A percentile compares a stretch with the other conserved stretches of the same genome.
phyloP scores from a whole-genome alignment of 2,797 vertebrate species.

The Acridotheres tristis region DNA sequence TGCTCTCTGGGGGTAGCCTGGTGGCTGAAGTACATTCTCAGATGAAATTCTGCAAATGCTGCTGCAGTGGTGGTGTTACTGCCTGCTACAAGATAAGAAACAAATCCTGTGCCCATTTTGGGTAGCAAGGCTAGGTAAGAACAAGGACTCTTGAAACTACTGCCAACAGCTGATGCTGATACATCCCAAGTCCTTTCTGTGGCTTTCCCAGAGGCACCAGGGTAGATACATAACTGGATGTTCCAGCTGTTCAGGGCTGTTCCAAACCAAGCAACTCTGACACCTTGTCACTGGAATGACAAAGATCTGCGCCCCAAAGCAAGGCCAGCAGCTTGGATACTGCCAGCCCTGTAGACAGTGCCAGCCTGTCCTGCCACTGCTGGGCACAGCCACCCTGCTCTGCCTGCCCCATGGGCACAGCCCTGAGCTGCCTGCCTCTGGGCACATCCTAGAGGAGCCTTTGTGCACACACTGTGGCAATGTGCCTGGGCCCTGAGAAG shows the following conservation, averaged over 20 bases:
- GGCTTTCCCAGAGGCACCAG: neutral
- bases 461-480: neutral
- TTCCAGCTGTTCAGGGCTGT: neutral
- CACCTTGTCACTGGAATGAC: neutral
- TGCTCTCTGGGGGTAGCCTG: neutral
- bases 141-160: neutral
- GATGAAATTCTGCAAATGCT: neutral
- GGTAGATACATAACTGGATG: neutral
- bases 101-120: neutral
- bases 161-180: neutral
- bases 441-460: neutral
- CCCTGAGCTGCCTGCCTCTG: neutral
- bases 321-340: neutral
- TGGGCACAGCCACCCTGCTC: neutral
- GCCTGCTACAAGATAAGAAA: neutral
- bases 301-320: neutral
- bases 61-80: neutral
- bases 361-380: neutral
- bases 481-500: neutral
- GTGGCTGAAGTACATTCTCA: neutral
- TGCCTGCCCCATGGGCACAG: neutral
- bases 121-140: neutral
- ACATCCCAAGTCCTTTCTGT: neutral
- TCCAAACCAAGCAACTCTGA: neutral
- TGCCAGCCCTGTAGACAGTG: fast-evolving